phyloP scores from a whole-genome alignment of 2,113 vertebrate genomes.

The Pachypanchax playfairii region DNA sequence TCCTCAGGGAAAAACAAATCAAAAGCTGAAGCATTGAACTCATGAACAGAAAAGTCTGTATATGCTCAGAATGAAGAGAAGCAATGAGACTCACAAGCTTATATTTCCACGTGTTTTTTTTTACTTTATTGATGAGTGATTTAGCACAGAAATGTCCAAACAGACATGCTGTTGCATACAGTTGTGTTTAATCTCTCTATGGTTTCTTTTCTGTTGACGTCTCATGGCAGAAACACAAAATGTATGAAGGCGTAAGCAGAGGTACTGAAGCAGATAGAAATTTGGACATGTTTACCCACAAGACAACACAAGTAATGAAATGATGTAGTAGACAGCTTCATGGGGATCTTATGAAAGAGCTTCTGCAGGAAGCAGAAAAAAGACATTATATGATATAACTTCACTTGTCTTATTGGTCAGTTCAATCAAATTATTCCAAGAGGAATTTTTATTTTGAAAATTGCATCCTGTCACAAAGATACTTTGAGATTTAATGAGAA shows the following conservation, averaged over 20 bases:
- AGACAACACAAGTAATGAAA: constrained; percentile 38
- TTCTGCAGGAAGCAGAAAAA: constrained; percentile 11
- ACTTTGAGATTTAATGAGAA: background rate
- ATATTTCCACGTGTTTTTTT: constrained; percentile 19
- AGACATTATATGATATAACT: background rate
- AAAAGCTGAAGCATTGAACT: constrained; percentile 55
- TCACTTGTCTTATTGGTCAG: background rate
- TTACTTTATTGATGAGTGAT: constrained; percentile 8
- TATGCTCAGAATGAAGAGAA: constrained; percentile 55
- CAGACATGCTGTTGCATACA: constrained; percentile 31
- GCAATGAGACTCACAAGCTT: constrained; percentile 28
- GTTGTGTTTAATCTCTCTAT: constrained; percentile 16
- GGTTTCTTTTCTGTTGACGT: constrained; percentile 17
- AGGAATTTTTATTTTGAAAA: background rate
- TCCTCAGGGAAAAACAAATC: constrained; percentile 59
- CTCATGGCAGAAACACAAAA: constrained; percentile 29
- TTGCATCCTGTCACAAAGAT: background rate
- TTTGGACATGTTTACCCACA: constrained; percentile 28
- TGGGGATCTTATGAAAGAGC: constrained; percentile 1
- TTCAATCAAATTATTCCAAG: background rate
- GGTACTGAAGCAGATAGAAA: constrained; percentile 33
- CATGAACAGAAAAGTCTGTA: constrained; percentile 36
- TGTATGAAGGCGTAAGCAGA: constrained; percentile 45
- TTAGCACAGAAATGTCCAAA: constrained; percentile 15
- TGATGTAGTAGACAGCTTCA: constrained; percentile 14